Evolutionary conservation across 2,113 vertebrate species (phyloP).

Genomic region (Cynopterus brachyotis): DNA sequence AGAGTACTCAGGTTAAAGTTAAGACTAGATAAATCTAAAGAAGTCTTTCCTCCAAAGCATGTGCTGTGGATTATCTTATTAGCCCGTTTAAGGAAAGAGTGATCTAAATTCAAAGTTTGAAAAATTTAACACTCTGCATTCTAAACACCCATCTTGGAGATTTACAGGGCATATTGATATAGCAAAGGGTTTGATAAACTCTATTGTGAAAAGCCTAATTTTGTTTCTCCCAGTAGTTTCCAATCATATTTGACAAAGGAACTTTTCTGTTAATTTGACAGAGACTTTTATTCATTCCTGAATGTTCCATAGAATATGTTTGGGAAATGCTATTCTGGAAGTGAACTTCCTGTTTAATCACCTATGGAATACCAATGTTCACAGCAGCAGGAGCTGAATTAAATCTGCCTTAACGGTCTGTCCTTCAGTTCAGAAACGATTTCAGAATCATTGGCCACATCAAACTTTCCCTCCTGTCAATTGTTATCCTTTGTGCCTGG

Average conservation of each 20-base stretch:
- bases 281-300: neutral
- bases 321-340: neutral
- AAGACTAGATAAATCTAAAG: slow-evolving; percentile 4
- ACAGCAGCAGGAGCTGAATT: neutral
- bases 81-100: neutral
- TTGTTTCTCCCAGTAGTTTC: neutral
- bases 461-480: neutral
- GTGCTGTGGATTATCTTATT: neutral
- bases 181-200: neutral
- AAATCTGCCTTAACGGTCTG: neutral
- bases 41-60: neutral
- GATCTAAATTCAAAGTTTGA: neutral
- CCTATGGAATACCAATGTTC: neutral
- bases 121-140: neutral
- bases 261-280: neutral
- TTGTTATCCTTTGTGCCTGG: no score
- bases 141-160: neutral
- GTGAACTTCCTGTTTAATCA: neutral
- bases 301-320: neutral
- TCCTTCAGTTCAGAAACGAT: neutral
- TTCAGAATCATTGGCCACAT: neutral
- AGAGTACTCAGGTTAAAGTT: no score
- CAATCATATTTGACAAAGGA: neutral
- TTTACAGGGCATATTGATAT: neutral
- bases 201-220: neutral